Evolutionary conservation across 2,113 vertebrate genomes (phyloP), one percentile per base, ranked within the genome.

Genomic region (Perccottus glenii): DNA sequence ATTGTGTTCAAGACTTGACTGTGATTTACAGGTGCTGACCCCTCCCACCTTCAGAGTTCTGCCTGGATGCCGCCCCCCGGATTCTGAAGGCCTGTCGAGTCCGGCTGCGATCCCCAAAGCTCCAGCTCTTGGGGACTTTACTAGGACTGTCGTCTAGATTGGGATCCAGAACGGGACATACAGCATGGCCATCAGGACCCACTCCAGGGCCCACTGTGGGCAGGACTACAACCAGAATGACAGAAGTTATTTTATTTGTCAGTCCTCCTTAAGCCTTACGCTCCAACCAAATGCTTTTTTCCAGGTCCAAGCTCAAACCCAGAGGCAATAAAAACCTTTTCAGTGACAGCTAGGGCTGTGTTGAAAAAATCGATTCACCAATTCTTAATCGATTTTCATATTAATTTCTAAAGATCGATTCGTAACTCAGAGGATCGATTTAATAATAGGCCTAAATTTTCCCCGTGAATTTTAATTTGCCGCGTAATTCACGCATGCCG

Each of bases 51-150:
- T 99, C 98, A 0, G 98, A 99, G 88, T 98, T 98, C 56, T 99
- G 98, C 6, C 98, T 92, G 0, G 97, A 98, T 0, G 96, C 94
- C 0, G 95, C 94, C 4, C 97, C 98, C 86, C 96, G 94, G 86
- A 96, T 95, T 55, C 94, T 95, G 91, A 98, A 98, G 11, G 96
- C 96, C 55, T 96, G 95, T 16, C 96, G 85, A 0, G 95, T 92
- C 40, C 97, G 91, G 84, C 92, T 94, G 46, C 96, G 94, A 55
- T 98, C 96, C 27, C 96, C 94, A 0, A 99, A 99, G 85, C 98
- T 99, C 94, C 95, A 96, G 87, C 96, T 98, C 89, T 98, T 98
- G 64, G 96, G 97, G 60, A 99, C 96, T 80, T 99, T 99, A 81
- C 95, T 94, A 0, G 98, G 98, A 80, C 96, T 98, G 76, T 98